These are phyloP conservation scores for Carassius carassius DNA, from an alignment of 2,113 vertebrate species.

Conservation along the genomic window DNA sequence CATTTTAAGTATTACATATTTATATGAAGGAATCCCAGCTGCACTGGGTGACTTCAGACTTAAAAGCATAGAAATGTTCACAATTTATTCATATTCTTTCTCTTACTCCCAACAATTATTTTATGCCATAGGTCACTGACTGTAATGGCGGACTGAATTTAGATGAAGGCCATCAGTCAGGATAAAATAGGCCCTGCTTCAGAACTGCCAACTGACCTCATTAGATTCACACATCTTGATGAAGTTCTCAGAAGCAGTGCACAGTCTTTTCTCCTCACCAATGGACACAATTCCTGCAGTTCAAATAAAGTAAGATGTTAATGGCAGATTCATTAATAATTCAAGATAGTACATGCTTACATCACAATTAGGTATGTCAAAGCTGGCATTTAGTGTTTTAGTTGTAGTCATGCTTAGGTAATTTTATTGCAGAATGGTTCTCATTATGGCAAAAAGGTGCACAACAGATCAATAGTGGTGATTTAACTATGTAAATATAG, in stretches of 20 bases:
- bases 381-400: neutral
- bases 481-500: neutral
- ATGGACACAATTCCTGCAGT: constrained; percentile 86
- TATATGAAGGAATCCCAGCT: constrained; percentile 6
- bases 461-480: neutral
- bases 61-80: neutral
- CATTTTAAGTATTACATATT: neutral
- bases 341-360: neutral
- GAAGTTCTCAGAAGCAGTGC: constrained; percentile 88
- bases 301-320: neutral
- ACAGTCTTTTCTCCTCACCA: constrained; percentile 91
- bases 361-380: neutral
- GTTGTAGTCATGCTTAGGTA: neutral
- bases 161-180: neutral
- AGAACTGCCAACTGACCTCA: constrained; percentile 81
- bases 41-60: neutral
- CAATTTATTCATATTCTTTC: constrained; percentile 6
- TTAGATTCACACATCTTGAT: constrained; percentile 93
- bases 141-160: neutral
- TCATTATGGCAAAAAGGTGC: neutral
- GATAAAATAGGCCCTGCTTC: neutral
- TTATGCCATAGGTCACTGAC: neutral
- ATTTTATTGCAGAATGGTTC: neutral
- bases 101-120: neutral
- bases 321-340: neutral